Evolutionary conservation across 2,113 vertebrate species (phyloP).

Genomic region (Zapornia atra): DNA sequence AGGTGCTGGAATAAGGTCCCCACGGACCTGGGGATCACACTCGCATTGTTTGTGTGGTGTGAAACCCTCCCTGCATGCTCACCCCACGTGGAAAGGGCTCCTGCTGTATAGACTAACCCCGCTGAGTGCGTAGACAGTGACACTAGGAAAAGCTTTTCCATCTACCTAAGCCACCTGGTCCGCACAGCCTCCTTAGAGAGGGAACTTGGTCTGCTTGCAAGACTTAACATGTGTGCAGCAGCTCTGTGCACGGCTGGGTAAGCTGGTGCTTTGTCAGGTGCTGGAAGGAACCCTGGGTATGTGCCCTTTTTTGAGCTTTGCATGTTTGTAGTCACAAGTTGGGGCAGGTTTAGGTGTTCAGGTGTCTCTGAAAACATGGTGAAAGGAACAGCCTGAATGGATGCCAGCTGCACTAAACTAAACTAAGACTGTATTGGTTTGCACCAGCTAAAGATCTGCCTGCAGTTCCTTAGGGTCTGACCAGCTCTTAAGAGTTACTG

Average conservation of each 20-base stretch:
- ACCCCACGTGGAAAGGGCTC: too few relatives aligned
- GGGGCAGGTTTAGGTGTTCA: neutral
- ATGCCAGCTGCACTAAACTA: neutral
- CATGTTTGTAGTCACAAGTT: neutral
- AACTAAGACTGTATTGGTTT: neutral
- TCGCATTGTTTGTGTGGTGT: too few relatives aligned
- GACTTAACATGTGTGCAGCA: rapidly evolving
- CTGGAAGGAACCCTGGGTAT: neutral
- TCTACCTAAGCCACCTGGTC: neutral
- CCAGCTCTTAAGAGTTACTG: neutral
- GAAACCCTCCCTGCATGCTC: neutral
- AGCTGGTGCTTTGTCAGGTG: neutral
- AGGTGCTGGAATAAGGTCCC: neutral
- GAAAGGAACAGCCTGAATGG: neutral
- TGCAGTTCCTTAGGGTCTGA: neutral
- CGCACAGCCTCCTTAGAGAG: rapidly evolving
- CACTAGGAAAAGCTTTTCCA: neutral
- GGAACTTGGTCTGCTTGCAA: neutral
- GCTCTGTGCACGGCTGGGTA: neutral
- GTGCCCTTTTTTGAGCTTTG: neutral
- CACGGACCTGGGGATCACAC: rapidly evolving
- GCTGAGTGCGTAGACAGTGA: neutral
- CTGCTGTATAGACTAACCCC: too few relatives aligned
- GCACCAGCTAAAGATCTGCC: neutral
- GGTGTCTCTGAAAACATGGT: neutral